phyloP scores from a whole-genome alignment of 2,113 vertebrate genomes.

The Tinamus guttatus region DNA sequence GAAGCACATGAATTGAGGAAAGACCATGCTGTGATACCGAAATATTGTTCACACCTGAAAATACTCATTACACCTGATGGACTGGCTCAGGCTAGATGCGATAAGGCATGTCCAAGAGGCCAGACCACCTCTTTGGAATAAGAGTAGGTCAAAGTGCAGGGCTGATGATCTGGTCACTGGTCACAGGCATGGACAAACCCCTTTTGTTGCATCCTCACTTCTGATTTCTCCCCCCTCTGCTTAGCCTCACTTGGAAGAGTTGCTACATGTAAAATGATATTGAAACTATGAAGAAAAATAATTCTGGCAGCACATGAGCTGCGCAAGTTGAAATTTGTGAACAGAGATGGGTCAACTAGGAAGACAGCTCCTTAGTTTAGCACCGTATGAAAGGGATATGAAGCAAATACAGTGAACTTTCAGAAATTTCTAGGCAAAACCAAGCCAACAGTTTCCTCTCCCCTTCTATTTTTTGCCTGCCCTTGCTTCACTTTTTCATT shows the following conservation, averaged over 20 bases:
- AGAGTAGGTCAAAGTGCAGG: not conserved
- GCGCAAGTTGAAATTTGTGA: not conserved
- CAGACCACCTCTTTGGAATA: not conserved
- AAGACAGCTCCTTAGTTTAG: not conserved
- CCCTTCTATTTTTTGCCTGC: not conserved
- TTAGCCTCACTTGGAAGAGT: not conserved
- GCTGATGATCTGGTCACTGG: not conserved
- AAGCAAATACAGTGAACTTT: not conserved
- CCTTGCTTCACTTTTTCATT: not conserved
- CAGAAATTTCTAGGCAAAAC: not conserved
- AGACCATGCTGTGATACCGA: fast-evolving
- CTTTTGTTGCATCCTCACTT: not conserved
- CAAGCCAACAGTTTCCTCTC: not conserved
- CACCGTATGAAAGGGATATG: not conserved
- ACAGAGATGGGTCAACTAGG: not conserved
- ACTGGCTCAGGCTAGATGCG: not conserved
- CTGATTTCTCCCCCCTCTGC: not conserved
- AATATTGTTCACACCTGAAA: not conserved
- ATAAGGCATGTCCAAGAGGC: not conserved
- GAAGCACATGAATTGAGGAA: not conserved
- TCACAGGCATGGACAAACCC: not conserved
- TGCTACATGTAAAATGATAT: not conserved
- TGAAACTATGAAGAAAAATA: not conserved
- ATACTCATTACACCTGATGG: not conserved
- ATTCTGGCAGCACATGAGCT: not conserved